Conservation (phyloP, 2,113 vertebrate genomes). For the Paraplagusia blochii region DNA sequence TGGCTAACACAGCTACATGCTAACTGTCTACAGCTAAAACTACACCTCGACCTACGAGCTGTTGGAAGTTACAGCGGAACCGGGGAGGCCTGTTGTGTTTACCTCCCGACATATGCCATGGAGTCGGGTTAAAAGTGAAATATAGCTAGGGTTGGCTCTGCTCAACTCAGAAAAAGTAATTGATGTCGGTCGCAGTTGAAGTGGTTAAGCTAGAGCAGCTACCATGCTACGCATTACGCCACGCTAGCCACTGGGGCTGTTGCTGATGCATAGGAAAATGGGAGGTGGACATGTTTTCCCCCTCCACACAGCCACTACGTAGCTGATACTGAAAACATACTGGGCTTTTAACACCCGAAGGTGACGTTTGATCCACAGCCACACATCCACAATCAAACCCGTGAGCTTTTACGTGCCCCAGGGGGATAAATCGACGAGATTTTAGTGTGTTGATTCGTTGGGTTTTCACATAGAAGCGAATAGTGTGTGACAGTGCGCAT, state of each 20-base stretch:
- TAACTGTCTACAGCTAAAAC: slow-evolving; percentile 56
- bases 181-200: slow-evolving; percentile 22
- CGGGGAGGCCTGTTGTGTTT: slow-evolving; percentile 17
- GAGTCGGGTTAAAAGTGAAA: slow-evolving; percentile 3
- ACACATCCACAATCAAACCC: neutral
- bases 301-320: slow-evolving; percentile 70
- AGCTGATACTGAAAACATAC: slow-evolving; percentile 60
- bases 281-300: slow-evolving; percentile 81
- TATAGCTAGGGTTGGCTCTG: slow-evolving; percentile 17
- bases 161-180: slow-evolving; percentile 18
- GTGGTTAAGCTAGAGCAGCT: slow-evolving; percentile 60
- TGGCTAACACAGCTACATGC: slow-evolving; percentile 49
- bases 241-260: slow-evolving; percentile 70
- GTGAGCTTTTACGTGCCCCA: neutral
- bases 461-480: slow-evolving; percentile 26
- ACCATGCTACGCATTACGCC: slow-evolving; percentile 75
- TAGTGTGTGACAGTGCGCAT: slow-evolving; percentile 60
- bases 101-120: neutral
- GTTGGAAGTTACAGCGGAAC: slow-evolving; percentile 38
- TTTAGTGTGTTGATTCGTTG: slow-evolving; percentile 4
- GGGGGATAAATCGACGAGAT: neutral
- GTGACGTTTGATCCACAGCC: slow-evolving; percentile 3
- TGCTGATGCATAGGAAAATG: slow-evolving; percentile 80
- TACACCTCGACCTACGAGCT: slow-evolving; percentile 17
- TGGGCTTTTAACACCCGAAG: slow-evolving; percentile 20